Percentiles rank a stretch among this genome's conserved stretches.
These are phyloP conservation scores for Hirtodrosophila duncani DNA, from an alignment of 2,888 invertebrate genomes.

Conservation along the genomic window DNA sequence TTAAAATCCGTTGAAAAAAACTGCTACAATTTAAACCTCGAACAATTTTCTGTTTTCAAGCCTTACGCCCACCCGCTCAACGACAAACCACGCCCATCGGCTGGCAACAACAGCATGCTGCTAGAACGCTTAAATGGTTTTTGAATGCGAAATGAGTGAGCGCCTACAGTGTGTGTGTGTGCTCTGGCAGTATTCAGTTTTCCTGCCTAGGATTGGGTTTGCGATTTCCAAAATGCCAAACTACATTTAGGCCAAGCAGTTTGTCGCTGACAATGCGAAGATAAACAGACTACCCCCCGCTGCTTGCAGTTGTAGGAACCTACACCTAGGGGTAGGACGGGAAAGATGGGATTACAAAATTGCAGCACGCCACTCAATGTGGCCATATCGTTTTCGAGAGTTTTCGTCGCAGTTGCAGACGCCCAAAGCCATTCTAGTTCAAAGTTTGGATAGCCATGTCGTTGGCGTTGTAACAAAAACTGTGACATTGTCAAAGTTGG, in stretches of 20 bases:
- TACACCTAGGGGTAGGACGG: slow-evolving; percentile 1
- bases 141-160: slow-evolving; percentile 52
- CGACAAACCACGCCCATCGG: slow-evolving; percentile 5
- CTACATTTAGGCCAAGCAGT: slow-evolving; percentile 16
- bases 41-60: slow-evolving; percentile 18
- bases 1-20: slow-evolving; percentile 3
- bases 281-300: slow-evolving; percentile 61
- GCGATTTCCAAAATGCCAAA: slow-evolving; percentile 54
- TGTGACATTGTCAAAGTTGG: slow-evolving; percentile 36
- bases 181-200: slow-evolving; percentile 1
- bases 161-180: slow-evolving; percentile 16
- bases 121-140: slow-evolving; percentile 26
- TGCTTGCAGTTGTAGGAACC: slow-evolving; percentile 17
- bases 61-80: background rate
- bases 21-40: slow-evolving; percentile 11
- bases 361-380: slow-evolving; percentile 44
- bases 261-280: slow-evolving; percentile 44
- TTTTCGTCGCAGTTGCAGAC: slow-evolving; percentile 22
- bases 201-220: too few relatives aligned
- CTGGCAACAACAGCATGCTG: slow-evolving; percentile 23
- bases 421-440: slow-evolving; percentile 24
- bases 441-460: slow-evolving; percentile 33
- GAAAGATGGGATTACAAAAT: slow-evolving; percentile 47
- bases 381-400: slow-evolving; percentile 24
- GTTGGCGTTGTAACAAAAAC: slow-evolving; percentile 12